Base-by-base conservation (phyloP, 2,888 invertebrate genomes). In the Pheosia gnoma region DNA sequence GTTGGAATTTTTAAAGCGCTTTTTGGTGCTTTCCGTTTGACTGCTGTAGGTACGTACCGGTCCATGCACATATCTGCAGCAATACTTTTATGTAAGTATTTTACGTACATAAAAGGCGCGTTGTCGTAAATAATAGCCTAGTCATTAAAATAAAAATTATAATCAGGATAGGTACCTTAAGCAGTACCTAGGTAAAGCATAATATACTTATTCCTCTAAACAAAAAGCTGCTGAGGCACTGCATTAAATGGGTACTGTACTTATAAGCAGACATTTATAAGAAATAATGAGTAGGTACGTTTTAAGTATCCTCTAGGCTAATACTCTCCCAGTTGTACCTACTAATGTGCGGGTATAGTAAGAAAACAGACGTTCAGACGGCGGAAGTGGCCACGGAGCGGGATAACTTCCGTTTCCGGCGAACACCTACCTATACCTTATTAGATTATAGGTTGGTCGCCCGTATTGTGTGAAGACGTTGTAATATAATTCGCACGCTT, bases 361-460 rank as follows among this genome's bases (percentile, higher is more conserved):
- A 78, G 79, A 82, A 84, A 79, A 79, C 74, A 73, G 72, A 72
- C 71, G 73, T 75, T 71, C 70, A 68, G 61, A 59, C 56, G 60
- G 63, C 77, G 85, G 85, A 85, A 72, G 78, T 70, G 75, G 71
- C 66, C 70, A 70, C 71, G 76, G 77, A 78, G 74, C 72, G 72
- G 73, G 75, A 78, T 78, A 80, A 78, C 80, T 80, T 82, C 81
- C 81, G 79, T 59, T 77, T 82, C 83, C 83, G 69, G 37, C 53
- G 11, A 9, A 65, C 77, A 37, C 5, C 53, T 11, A 74, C 70
- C 73, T 74, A 71, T 72, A 61, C 65, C 66, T 69, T 59, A 57
- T 57, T 60, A 62, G 57, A 61, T 59, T 62, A 59, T n/a, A 57
- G 2, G 25, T 25, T 25, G 25, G 25, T 25, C 25, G 58, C n/a